Evolutionary conservation across 2,888 invertebrate species (phyloP).

Genomic region (Noctua pronuba): DNA sequence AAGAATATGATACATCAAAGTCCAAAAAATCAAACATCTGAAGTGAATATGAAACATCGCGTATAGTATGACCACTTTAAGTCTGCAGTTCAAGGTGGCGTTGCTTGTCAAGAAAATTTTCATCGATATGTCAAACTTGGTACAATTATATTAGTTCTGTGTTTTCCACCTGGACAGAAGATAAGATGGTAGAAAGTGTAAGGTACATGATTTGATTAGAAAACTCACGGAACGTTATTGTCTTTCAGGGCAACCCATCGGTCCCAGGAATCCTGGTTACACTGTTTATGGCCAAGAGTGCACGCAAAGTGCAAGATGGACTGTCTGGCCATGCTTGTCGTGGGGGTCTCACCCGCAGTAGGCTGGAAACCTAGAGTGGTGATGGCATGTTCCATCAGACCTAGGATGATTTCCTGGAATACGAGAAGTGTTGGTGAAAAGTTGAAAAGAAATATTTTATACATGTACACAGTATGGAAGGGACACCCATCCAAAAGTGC

Average conservation of each 20-base stretch:
- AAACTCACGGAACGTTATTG: slow-evolving; percentile 38
- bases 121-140: no score
- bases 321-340: slow-evolving; percentile 86
- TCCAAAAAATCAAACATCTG: no score
- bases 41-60: no score
- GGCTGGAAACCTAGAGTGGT: slow-evolving; percentile 77
- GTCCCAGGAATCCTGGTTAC: slow-evolving; percentile 84
- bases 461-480: no score
- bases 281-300: slow-evolving; percentile 89
- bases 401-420: slow-evolving; percentile 77
- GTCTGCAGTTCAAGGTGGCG: no score
- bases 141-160: no score
- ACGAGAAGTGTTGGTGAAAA: background rate
- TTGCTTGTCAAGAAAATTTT: no score
- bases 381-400: slow-evolving; percentile 81
- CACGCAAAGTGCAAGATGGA: slow-evolving; percentile 92
- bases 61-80: no score
- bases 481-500: no score
- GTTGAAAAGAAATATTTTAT: no score
- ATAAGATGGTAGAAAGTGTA: no score
- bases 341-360: slow-evolving; percentile 75
- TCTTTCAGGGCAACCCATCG: slow-evolving; percentile 75
- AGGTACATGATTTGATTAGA: background rate
- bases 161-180: background rate
- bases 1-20: no score